These are phyloP conservation scores for Drosophila nr. perissopoda DNA, from an alignment of 2,888 invertebrate species.

Conservation along the genomic window DNA sequence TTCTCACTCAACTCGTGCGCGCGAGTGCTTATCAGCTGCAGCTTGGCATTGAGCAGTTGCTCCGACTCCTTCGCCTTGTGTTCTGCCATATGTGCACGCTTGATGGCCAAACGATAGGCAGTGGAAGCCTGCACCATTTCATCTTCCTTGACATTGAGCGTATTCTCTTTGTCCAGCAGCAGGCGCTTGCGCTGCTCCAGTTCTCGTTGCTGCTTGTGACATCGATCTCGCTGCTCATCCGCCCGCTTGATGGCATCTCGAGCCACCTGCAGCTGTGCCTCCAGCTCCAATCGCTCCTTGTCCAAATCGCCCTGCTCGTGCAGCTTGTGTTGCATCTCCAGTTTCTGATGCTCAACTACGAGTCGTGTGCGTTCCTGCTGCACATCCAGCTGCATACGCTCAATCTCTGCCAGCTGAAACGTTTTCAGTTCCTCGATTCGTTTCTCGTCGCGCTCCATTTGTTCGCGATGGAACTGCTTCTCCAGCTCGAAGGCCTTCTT, in stretches of 20 bases:
- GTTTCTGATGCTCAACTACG: conserved; percentile 78
- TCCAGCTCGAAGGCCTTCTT: conserved; percentile 83
- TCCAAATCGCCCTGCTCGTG: conserved; percentile 67
- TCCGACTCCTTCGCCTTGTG: conserved; percentile 77
- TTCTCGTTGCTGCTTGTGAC: conserved; percentile 82
- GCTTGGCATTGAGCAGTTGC: conserved; percentile 80
- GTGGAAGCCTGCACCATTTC: conserved; percentile 79
- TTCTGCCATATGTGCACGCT: conserved; percentile 72
- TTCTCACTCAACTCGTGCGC: conserved; percentile 81
- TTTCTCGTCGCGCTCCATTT: conserved; percentile 82
- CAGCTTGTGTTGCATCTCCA: conserved; percentile 80
- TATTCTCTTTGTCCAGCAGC: conserved; percentile 81
- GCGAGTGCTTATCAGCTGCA: conserved; percentile 79
- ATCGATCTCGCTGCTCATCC: conserved; percentile 83
- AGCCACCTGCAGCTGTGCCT: conserved; percentile 83
- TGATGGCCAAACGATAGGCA: conserved; percentile 79
- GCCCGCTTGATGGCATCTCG: conserved; percentile 83
- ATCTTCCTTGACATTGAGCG: conserved; percentile 78
- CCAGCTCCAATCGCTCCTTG: conserved; percentile 80
- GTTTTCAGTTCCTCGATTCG: conserved; percentile 82
- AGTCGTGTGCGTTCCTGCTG: conserved; percentile 82
- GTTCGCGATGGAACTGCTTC: conserved; percentile 82
- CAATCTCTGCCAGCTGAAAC: conserved; percentile 79
- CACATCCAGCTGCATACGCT: conserved; percentile 75
- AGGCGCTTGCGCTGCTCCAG: conserved; percentile 82